These are phyloP conservation scores for Cistogaster globosa DNA, from an alignment of 2,888 invertebrate species.

Conservation along the genomic window DNA sequence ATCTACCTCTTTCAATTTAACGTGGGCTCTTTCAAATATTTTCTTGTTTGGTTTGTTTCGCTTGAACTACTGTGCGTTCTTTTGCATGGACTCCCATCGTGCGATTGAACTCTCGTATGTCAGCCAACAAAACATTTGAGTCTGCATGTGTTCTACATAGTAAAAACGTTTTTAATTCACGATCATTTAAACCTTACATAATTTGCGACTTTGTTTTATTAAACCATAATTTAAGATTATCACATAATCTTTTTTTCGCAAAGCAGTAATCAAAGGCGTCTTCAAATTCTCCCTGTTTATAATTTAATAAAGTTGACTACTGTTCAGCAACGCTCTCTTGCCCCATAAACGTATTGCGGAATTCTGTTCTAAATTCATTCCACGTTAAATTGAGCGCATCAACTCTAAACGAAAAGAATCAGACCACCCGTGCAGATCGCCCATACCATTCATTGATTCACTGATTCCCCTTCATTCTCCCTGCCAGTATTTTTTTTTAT, in stretches of 20 bases:
- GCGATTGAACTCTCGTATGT: slow-evolving; percentile 12
- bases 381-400: slow-evolving; percentile 21
- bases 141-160: background rate
- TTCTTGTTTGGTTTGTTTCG: background rate
- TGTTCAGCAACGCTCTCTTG: slow-evolving; percentile 13
- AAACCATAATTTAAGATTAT: slow-evolving; percentile 21
- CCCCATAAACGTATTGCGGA: slow-evolving; percentile 5
- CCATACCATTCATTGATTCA: too few species aligned
- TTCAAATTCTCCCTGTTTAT: slow-evolving; percentile 24
- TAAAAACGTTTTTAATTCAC: slow-evolving; percentile 19
- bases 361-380: slow-evolving; percentile 11
- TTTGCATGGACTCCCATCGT: background rate
- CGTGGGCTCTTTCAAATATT: background rate
- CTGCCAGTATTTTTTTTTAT: background rate
- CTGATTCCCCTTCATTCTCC: slow-evolving; percentile 6
- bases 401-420: slow-evolving; percentile 30
- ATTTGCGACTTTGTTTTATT: background rate
- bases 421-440: slow-evolving; percentile 26
- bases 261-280: slow-evolving; percentile 42
- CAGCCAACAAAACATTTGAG: slow-evolving; percentile 4
- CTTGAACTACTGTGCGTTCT: background rate
- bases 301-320: slow-evolving; percentile 28
- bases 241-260: slow-evolving; percentile 29
- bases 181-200: slow-evolving; percentile 19
- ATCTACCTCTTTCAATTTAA: background rate